phyloP scores from a whole-genome alignment of 2,797 vertebrate genomes.

The Emys orbicularis region DNA sequence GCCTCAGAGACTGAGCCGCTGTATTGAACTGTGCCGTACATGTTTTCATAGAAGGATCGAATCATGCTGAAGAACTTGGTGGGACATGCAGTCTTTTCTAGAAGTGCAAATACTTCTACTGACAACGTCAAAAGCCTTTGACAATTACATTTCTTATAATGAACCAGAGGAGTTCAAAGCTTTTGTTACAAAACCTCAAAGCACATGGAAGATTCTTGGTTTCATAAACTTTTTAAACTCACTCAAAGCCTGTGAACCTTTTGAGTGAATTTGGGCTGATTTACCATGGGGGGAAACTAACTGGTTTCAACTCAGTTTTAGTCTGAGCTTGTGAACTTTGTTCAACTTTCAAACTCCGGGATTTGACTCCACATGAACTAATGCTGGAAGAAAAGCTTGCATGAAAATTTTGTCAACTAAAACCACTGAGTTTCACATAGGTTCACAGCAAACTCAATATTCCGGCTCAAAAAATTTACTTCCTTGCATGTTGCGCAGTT shows the following conservation, averaged over 20 bases:
- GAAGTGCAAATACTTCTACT: no score
- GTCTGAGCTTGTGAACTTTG: neutral
- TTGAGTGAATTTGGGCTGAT: neutral
- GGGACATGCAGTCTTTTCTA: no score
- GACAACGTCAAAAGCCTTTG: no score
- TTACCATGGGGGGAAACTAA: neutral
- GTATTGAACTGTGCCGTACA: no score
- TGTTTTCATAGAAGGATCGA: no score
- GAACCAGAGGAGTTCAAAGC: neutral
- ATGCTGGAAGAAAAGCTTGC: neutral
- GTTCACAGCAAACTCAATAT: neutral
- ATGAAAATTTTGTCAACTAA: neutral
- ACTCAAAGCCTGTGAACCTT: neutral
- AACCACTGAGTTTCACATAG: neutral
- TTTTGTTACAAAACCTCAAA: neutral
- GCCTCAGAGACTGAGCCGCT: no score
- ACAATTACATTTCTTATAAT: neutral
- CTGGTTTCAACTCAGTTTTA: neutral
- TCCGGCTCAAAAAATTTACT: neutral
- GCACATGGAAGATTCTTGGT: neutral
- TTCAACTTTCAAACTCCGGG: neutral
- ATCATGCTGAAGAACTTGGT: no score
- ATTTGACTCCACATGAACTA: neutral
- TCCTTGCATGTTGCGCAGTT: neutral
- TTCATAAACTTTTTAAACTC: neutral